Conservation (phyloP, 2,797 vertebrate genomes). For the Cynopterus sphinx region DNA sequence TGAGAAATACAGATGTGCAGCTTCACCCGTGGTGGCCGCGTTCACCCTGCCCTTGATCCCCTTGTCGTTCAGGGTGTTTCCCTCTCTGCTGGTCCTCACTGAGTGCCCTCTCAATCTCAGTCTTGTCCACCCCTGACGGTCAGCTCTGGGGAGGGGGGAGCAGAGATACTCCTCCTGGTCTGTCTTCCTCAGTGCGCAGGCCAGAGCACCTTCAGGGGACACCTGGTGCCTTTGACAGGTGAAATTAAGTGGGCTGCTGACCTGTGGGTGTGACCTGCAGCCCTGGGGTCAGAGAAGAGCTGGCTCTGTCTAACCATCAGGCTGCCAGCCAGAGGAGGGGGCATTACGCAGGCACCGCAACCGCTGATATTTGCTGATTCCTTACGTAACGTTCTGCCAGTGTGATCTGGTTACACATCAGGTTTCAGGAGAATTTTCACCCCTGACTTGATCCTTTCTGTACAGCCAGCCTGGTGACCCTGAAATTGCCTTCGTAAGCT, state of each 20-base stretch:
- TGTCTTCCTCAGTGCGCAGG: neutral
- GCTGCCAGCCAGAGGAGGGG: constrained; percentile 55
- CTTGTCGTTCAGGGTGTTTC: fast-evolving
- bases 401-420: neutral
- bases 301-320: constrained; percentile 1
- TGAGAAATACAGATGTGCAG: neutral
- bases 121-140: neutral
- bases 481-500: neutral
- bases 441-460: neutral
- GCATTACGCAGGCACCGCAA: neutral
- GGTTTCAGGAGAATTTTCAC: constrained; percentile 54
- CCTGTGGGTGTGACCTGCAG: neutral
- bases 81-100: neutral
- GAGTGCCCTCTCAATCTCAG: neutral
- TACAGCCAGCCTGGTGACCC: neutral
- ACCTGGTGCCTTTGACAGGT: neutral
- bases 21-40: fast-evolving
- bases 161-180: neutral
- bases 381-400: constrained; percentile 30
- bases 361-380: constrained; percentile 44
- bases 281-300: constrained; percentile 22
- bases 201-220: neutral
- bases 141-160: neutral
- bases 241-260: neutral
- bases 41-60: neutral